A percentile compares a stretch with the other conserved stretches of the same genome.
Conservation (phyloP, 2,113 vertebrate species). For the Aythya baeri region DNA sequence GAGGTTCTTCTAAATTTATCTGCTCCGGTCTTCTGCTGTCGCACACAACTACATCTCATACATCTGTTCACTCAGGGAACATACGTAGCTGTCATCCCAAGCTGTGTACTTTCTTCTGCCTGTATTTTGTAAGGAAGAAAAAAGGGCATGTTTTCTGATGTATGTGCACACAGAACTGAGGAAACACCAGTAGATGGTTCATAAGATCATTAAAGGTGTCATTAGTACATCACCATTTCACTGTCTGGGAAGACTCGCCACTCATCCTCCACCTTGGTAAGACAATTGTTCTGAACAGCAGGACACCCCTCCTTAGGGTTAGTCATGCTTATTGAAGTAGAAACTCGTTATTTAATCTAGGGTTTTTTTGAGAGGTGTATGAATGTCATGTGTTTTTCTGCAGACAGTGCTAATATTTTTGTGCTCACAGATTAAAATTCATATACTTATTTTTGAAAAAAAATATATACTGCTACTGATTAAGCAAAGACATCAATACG, state of each 20-base stretch:
- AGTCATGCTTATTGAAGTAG: neutral
- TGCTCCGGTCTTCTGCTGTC: neutral
- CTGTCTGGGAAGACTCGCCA: neutral
- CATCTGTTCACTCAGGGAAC: neutral
- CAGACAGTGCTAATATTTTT: neutral
- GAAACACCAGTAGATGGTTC: neutral
- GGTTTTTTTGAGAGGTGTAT: neutral
- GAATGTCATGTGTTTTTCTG: neutral
- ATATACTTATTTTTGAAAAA: neutral
- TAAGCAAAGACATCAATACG: neutral
- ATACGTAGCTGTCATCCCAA: neutral
- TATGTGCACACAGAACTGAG: neutral
- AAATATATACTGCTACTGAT: neutral
- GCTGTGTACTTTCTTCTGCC: neutral
- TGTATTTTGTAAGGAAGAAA: neutral
- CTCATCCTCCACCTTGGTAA: neutral
- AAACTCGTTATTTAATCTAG: neutral
- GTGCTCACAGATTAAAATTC: neutral
- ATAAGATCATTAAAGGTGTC: neutral
- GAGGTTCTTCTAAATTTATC: neutral
- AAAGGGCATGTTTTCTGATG: neutral
- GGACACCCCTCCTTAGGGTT: neutral
- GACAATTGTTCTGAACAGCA: neutral
- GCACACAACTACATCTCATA: neutral
- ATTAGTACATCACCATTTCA: neutral